Percentiles rank a stretch among this genome's conserved stretches.
These are phyloP conservation scores for Sternotherus odoratus DNA, from an alignment of 2,797 vertebrate species.

Conservation along the genomic window DNA sequence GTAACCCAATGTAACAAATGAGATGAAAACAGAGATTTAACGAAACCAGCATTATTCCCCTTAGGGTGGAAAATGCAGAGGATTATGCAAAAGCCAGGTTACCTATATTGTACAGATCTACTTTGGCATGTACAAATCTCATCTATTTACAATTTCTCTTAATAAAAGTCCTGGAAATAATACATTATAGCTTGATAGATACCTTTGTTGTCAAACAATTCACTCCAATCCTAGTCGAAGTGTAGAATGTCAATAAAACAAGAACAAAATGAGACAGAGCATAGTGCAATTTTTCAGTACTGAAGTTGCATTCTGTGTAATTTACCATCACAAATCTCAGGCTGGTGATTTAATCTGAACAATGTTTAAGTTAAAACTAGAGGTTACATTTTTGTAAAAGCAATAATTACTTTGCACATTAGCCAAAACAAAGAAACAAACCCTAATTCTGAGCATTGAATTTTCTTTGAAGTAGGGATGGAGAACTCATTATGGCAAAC, in stretches of 20 bases:
- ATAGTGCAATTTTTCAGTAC: neutral
- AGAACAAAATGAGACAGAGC: neutral
- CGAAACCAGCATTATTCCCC: neutral
- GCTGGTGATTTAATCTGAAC: conserved; percentile 23
- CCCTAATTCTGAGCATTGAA: neutral
- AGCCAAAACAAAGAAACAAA: conserved; percentile 6
- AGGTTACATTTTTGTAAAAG: conserved; percentile 50
- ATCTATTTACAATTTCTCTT: neutral
- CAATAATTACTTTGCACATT: conserved; percentile 27
- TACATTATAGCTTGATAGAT: neutral
- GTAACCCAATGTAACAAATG: neutral
- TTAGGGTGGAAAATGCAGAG: neutral
- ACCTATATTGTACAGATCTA: neutral
- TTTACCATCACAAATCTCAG: neutral
- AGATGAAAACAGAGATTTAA: neutral
- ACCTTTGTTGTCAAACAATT: neutral
- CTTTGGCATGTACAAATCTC: too few species aligned
- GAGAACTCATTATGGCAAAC: conserved; percentile 39
- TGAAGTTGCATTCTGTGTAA: neutral
- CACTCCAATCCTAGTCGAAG: neutral
- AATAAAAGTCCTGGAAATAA: neutral
- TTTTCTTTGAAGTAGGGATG: conserved; percentile 52
- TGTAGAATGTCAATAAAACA: neutral
- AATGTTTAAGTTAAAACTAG: neutral
- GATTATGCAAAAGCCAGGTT: neutral